Conservation (phyloP, 2,888 invertebrate genomes). For the Ceriagrion tenellum region DNA sequence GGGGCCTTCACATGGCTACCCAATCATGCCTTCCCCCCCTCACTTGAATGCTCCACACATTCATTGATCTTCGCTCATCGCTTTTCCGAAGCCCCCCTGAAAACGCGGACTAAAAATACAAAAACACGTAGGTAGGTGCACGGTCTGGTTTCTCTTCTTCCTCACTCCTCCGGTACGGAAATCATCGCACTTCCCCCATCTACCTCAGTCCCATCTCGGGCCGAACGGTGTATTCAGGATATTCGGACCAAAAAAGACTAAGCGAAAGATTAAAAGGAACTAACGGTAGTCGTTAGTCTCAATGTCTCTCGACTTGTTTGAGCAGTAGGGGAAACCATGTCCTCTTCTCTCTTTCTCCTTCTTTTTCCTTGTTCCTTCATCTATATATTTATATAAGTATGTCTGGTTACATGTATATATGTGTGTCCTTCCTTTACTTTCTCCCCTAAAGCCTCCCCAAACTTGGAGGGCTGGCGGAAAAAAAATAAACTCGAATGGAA, state of each 20-base stretch:
- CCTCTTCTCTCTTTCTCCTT: neutral
- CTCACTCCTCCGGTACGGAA: neutral
- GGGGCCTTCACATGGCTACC: neutral
- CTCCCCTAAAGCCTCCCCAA: neutral
- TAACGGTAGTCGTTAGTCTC: neutral
- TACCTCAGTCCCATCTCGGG: neutral
- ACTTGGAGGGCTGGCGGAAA: neutral
- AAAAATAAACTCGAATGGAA: neutral
- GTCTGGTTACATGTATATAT: neutral
- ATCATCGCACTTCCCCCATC: neutral
- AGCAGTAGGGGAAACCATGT: neutral
- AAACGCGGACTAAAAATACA: neutral
- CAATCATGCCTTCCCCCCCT: too few relatives aligned
- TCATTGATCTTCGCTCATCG: neutral
- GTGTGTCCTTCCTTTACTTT: too few relatives aligned
- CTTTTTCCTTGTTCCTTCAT: neutral
- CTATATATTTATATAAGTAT: neutral
- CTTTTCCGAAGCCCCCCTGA: neutral
- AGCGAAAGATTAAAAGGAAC: conserved; percentile 16
- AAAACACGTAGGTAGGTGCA: too few relatives aligned
- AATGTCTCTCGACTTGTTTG: neutral
- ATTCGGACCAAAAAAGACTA: neutral
- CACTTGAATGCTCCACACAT: neutral
- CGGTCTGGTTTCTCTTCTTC: neutral
- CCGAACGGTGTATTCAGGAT: neutral